phyloP scores from a whole-genome alignment of 2,888 invertebrate genomes.

The Buathra laborator region DNA sequence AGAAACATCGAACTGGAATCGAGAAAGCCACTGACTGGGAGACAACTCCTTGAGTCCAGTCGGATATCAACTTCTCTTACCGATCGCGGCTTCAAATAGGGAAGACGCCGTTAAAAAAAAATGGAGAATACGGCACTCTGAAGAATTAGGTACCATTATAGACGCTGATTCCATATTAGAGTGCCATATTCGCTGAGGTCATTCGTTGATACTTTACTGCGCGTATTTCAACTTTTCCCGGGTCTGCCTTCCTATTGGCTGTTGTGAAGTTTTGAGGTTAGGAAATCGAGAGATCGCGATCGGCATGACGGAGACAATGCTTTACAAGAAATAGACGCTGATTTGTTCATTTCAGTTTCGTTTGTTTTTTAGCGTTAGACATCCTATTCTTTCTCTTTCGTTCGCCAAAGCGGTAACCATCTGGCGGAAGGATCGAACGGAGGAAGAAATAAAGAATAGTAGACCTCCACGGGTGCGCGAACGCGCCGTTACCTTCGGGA shows the following conservation, averaged over 20 bases:
- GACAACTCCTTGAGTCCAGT: not conserved
- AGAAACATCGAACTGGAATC: conserved; percentile 23
- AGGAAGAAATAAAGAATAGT: conserved; percentile 33
- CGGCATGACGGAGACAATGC: conserved; percentile 80
- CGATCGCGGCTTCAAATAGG: conserved; percentile 62
- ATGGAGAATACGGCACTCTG: too few relatives aligned
- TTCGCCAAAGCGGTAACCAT: conserved; percentile 38
- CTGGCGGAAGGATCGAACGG: conserved; percentile 20
- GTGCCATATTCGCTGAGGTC: too few relatives aligned
- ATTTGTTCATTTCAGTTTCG: too few relatives aligned
- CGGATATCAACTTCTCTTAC: conserved; percentile 20
- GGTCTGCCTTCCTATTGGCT: too few relatives aligned
- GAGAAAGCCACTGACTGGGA: conserved; percentile 8
- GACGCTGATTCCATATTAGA: too few relatives aligned
- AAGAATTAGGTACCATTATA: too few relatives aligned
- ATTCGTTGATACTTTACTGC: too few relatives aligned
- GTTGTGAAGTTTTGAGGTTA: not conserved
- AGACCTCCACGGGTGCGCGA: conserved; percentile 10
- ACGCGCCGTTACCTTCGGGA: conserved; percentile 68
- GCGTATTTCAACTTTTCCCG: too few relatives aligned
- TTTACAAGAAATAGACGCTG: not conserved
- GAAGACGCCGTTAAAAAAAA: too few relatives aligned
- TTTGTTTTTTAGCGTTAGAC: not conserved
- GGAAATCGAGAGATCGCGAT: conserved; percentile 66
- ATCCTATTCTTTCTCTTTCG: conserved; percentile 17